Conservation (phyloP, 2,797 vertebrate genomes). For the Steatocranus sp. region DNA sequence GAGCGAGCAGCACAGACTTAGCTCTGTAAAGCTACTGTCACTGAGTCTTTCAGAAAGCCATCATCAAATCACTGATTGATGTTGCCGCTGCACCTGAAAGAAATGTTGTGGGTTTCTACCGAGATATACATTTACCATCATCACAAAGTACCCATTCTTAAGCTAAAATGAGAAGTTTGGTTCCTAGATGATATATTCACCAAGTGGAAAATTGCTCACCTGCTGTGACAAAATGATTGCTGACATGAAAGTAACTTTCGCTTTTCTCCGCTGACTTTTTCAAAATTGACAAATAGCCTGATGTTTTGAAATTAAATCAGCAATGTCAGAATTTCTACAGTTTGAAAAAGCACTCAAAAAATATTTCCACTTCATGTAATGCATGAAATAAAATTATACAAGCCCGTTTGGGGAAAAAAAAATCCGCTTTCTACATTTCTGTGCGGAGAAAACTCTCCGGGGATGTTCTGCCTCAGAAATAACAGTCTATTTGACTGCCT, state of each 20-base stretch:
- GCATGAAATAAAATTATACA: constrained; percentile 44
- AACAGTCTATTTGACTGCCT: constrained; percentile 37
- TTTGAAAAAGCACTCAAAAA: constrained; percentile 29
- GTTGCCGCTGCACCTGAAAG: constrained; percentile 8
- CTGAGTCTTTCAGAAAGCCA: constrained; percentile 24
- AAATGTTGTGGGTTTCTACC: neutral
- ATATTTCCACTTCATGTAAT: constrained; percentile 7
- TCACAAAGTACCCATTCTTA: constrained; percentile 15
- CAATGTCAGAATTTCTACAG: constrained; percentile 11
- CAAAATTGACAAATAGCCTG: constrained; percentile 10
- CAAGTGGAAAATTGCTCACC: constrained; percentile 27
- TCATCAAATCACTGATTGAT: constrained; percentile 18
- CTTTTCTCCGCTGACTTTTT: constrained; percentile 9
- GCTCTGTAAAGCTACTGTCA: neutral
- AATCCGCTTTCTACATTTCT: constrained; percentile 17
- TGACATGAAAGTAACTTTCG: constrained; percentile 29
- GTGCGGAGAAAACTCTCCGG: constrained; percentile 37
- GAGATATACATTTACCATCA: neutral
- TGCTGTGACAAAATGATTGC: constrained; percentile 43
- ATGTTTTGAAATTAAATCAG: constrained; percentile 42
- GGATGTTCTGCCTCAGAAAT: constrained; percentile 43
- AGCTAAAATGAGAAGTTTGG: constrained; percentile 34
- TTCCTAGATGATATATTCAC: constrained; percentile 11
- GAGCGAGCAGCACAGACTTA: neutral
- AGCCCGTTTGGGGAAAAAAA: neutral